Evolutionary conservation across 2,113 vertebrate species (phyloP), one percentile per base, ranked within the genome.

Genomic region (Hippocampus guttulatus): DNA sequence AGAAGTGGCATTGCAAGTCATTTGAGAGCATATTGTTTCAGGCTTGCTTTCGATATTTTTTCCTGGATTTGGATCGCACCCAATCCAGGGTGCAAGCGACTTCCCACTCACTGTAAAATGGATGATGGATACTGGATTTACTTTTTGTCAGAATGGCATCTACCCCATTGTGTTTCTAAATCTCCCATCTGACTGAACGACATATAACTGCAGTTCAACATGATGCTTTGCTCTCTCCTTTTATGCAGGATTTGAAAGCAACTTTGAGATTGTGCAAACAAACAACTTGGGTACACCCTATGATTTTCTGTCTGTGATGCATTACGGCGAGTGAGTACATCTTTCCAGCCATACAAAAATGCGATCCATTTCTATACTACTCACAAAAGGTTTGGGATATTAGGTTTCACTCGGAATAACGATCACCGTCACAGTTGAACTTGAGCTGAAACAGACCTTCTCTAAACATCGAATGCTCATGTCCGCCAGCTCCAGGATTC

Each of bases 261-360:
- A 85, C 68, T 91, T 91, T 16, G 0, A 0, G 0, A 84, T 73
- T 65, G 6, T 30, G 43, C 0, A 7, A 0, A 91, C 91, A 1
- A 91, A 90, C 76, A 91, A 90, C 77, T 38, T 90, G 68, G 68
- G 25, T 0, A 89, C 87, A 38, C 67, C 79, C 2, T 92, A 92
- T 21, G 88, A 92, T 81, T 91, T 88, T 61, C 25, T 38, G 15
- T 91, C 91, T 12, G 71, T 91, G 49, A 90, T 92, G 89, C 83
- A 92, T 2, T 90, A 90, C 70, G n/a, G 66, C 55, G 84, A 75
- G 89, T 90, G 23, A 84, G 80, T 84, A 7, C 14, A 33, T 45
- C 43, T 45, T 10, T 45, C 43, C 43, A 45, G 14, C 43, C 43
- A 45, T 45, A 45, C 33, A 38, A 38, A 6, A 0, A 38, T 38